Conservation (phyloP, 35 echinoderm and acorn worm species). For the Holothuria glaberrima region DNA sequence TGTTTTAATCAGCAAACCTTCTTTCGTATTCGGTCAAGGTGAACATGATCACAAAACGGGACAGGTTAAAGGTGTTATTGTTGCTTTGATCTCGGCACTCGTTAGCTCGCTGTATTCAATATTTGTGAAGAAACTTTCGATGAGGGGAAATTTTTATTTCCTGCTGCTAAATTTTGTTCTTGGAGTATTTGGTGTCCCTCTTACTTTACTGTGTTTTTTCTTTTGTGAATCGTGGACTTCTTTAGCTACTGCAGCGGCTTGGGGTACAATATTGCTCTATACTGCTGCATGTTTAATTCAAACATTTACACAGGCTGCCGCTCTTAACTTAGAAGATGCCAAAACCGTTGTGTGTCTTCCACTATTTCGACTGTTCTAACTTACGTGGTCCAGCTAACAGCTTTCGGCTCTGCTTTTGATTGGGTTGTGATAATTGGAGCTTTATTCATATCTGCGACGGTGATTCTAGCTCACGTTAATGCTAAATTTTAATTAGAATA, state of each 20-base stretch:
- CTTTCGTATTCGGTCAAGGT: no score
- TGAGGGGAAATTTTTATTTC: not conserved
- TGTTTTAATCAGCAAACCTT: not conserved
- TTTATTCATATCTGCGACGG: no score
- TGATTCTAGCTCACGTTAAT: no score
- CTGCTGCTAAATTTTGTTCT: slow-evolving; percentile 9
- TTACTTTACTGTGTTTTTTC: not conserved
- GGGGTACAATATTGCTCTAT: not conserved
- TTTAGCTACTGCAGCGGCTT: not conserved
- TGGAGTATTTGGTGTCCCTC: not conserved
- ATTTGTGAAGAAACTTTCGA: slow-evolving; percentile 7
- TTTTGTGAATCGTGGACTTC: not conserved
- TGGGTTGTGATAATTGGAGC: not conserved
- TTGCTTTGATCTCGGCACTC: not conserved
- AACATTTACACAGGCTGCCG: not conserved
- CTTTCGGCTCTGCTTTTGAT: not conserved
- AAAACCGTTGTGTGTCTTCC: not conserved
- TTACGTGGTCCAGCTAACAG: not conserved
- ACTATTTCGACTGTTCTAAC: slow-evolving; percentile 2
- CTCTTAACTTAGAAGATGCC: not conserved
- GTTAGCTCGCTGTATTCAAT: not conserved
- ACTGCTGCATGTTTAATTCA: not conserved
- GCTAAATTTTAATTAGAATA: no score
- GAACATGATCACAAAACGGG: no score
- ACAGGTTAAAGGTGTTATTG: not conserved